These are phyloP conservation scores for Drosophila ogumai DNA, from an alignment of 1,140 invertebrate species.

Conservation along the genomic window DNA sequence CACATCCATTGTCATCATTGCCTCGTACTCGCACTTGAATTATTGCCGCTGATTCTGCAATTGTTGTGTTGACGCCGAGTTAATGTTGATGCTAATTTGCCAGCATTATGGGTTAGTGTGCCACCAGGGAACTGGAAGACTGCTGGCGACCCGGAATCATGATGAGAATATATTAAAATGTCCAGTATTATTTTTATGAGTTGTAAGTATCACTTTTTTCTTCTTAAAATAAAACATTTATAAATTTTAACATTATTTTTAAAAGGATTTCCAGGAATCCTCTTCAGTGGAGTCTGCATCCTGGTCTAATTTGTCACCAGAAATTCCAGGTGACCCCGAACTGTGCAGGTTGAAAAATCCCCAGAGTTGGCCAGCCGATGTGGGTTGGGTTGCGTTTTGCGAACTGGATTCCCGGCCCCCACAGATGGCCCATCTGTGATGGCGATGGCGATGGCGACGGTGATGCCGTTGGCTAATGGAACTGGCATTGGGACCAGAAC, in stretches of 20 bases:
- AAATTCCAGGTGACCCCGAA: constrained; percentile 13
- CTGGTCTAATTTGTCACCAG: constrained; percentile 6
- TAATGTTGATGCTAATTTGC: constrained; percentile 58
- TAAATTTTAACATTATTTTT: background rate
- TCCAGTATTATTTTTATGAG: no score
- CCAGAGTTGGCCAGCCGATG: constrained; percentile 8
- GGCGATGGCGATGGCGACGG: constrained; percentile 20
- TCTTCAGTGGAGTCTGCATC: background rate
- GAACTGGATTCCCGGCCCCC: constrained; percentile 45
- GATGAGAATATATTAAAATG: background rate
- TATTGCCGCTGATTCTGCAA: constrained; percentile 18
- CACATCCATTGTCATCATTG: constrained; percentile 37
- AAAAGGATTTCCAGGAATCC: background rate
- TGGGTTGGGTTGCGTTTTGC: constrained; percentile 22
- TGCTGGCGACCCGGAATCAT: constrained; percentile 11
- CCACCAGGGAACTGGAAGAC: background rate
- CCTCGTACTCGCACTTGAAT: constrained; percentile 7
- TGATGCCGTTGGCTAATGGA: constrained; percentile 62
- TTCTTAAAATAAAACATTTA: background rate
- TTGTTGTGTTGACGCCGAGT: constrained; percentile 8
- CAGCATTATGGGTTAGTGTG: constrained; percentile 58
- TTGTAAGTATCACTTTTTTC: background rate
- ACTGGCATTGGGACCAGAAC: constrained; percentile 46
- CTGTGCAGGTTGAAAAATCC: background rate
- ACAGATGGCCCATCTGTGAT: constrained; percentile 36